These are phyloP conservation scores for Indri indri DNA, from an alignment of 2,113 vertebrate genomes.

Conservation along the genomic window DNA sequence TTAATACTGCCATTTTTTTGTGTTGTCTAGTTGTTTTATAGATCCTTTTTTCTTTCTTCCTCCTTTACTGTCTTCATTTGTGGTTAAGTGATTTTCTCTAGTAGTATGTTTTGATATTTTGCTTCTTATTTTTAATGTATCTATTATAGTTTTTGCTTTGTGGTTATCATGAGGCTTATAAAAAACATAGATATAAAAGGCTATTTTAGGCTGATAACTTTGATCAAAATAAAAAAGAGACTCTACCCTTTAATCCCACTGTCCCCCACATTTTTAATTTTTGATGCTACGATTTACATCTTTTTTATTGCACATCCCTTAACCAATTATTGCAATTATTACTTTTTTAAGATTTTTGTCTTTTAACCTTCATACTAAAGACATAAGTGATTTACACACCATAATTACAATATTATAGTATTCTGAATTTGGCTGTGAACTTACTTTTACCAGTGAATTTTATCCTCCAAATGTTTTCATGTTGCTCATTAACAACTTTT, in stretches of 20 bases:
- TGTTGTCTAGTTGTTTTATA: no score
- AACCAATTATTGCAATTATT: neutral
- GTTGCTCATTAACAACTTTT: neutral
- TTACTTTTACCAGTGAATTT: neutral
- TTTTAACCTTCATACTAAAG: neutral
- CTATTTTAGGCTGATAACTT: neutral
- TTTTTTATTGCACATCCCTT: neutral
- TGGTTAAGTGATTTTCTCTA: no score
- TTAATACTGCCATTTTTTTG: no score
- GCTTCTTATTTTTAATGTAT: no score
- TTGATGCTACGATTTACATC: neutral
- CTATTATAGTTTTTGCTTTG: no score
- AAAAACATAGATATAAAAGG: neutral
- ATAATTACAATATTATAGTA: neutral
- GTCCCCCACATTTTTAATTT: neutral
- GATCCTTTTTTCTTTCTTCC: no score
- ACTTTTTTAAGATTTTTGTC: neutral
- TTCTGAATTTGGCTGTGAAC: neutral
- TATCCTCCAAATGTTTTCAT: neutral
- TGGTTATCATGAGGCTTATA: no score
- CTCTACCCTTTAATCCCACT: neutral
- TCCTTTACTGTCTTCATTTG: no score
- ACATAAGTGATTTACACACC: neutral
- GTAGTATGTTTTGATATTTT: no score
- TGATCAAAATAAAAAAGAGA: neutral